A percentile compares a stretch with the other conserved stretches of the same genome.
Evolutionary conservation across 2,888 invertebrate genomes (phyloP).

Genomic region (Thalpophila matura): DNA sequence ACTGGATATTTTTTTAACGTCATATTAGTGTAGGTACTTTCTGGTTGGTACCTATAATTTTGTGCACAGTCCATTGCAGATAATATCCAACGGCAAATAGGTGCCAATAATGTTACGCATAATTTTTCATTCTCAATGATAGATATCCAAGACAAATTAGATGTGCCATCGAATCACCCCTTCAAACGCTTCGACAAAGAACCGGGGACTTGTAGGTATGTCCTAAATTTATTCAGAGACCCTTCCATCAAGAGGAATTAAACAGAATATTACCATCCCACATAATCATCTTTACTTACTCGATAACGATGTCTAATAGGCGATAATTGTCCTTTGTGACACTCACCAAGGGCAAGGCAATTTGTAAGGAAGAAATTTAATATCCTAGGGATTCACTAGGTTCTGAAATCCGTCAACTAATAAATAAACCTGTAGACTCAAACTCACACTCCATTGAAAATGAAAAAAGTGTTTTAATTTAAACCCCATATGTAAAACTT

Average conservation of each 20-base stretch:
- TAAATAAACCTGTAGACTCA: background rate
- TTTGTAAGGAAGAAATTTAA: background rate
- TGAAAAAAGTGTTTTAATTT: background rate
- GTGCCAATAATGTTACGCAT: background rate
- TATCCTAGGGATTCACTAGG: background rate
- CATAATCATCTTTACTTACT: constrained; percentile 44
- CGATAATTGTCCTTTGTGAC: constrained; percentile 39
- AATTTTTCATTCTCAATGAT: background rate
- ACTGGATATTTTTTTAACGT: background rate
- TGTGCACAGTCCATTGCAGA: background rate
- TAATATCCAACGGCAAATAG: background rate
- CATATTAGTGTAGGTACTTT: too few species aligned
- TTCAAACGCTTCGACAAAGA: constrained; percentile 20
- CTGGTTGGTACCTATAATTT: background rate
- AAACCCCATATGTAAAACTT: constrained; percentile 8
- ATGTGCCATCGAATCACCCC: background rate
- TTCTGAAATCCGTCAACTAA: background rate
- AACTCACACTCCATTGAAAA: background rate
- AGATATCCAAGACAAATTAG: background rate
- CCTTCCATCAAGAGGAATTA: too few species aligned
- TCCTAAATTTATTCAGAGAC: constrained; percentile 25
- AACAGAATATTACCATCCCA: constrained; percentile 32
- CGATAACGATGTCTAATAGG: constrained; percentile 37
- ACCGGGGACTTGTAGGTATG: constrained; percentile 8
- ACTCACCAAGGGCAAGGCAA: constrained; percentile 10